These are phyloP conservation scores for Papilio elwesi DNA, from an alignment of 2,888 invertebrate genomes.

Conservation along the genomic window DNA sequence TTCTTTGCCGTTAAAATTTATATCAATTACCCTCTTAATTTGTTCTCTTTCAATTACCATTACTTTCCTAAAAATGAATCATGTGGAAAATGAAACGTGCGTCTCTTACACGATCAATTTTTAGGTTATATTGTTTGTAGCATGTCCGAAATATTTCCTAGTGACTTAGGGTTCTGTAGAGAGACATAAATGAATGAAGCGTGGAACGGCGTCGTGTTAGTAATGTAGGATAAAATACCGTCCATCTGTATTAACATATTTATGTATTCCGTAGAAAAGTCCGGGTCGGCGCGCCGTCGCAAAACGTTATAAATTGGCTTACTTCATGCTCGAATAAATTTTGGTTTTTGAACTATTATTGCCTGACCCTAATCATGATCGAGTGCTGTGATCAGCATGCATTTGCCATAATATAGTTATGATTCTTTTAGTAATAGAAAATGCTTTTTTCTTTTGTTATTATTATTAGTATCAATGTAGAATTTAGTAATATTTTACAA, in stretches of 20 bases:
- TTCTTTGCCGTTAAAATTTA: no score
- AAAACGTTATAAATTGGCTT: slow-evolving; percentile 23
- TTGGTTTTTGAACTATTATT: slow-evolving; percentile 16
- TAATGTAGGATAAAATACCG: slow-evolving; percentile 15
- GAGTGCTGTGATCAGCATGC: not conserved
- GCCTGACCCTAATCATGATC: slow-evolving; percentile 6
- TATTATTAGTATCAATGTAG: no score
- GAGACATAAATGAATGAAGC: not conserved
- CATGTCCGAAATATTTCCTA: not conserved
- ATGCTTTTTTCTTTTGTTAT: no score
- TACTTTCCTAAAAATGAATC: no score
- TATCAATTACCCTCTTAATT: no score
- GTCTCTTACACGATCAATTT: no score
- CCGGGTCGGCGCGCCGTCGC: slow-evolving; percentile 5
- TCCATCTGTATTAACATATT: slow-evolving; percentile 26
- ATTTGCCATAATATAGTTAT: not conserved
- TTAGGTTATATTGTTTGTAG: no score
- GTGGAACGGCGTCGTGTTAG: not conserved
- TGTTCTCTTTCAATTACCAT: no score
- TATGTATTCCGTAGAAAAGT: slow-evolving; percentile 28
- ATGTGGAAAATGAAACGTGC: no score
- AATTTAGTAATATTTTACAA: no score
- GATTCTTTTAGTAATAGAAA: not conserved
- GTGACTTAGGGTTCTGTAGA: not conserved
- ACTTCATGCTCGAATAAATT: slow-evolving; percentile 17